Percentiles rank a stretch among this genome's conserved stretches.
These are phyloP conservation scores for Alces alces DNA, from an alignment of 2,113 vertebrate genomes.

Conservation along the genomic window DNA sequence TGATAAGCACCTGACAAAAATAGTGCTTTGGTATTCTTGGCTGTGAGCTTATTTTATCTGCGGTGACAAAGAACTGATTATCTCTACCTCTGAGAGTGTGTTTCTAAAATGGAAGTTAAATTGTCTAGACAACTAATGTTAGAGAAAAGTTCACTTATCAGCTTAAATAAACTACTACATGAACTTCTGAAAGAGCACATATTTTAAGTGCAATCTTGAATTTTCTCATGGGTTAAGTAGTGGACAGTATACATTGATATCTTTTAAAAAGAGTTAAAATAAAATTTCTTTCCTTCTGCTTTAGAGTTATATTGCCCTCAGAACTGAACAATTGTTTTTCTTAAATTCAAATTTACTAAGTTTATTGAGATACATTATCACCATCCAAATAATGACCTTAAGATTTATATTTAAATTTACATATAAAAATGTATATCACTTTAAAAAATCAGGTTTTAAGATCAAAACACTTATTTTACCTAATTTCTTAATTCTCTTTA, in stretches of 20 bases:
- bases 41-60: conserved; percentile 64
- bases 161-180: background rate
- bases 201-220: background rate
- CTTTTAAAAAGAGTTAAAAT: background rate
- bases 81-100: conserved; percentile 47
- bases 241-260: background rate
- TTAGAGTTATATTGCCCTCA: background rate
- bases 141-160: conserved; percentile 43
- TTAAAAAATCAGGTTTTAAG: background rate
- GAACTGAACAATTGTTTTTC: background rate
- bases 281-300: background rate
- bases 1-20: conserved; percentile 68
- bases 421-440: background rate
- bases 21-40: conserved; percentile 67
- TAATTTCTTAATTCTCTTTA: background rate
- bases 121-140: conserved; percentile 59
- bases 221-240: background rate
- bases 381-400: background rate
- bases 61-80: conserved; percentile 63
- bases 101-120: conserved; percentile 67
- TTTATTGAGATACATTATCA: background rate
- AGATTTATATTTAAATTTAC: background rate
- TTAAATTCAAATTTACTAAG: background rate
- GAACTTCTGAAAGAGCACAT: background rate
- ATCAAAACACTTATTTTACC: conserved; percentile 37